Evolutionary conservation across 2,113 vertebrate genomes (phyloP).

Genomic region (Azemiops feae): DNA sequence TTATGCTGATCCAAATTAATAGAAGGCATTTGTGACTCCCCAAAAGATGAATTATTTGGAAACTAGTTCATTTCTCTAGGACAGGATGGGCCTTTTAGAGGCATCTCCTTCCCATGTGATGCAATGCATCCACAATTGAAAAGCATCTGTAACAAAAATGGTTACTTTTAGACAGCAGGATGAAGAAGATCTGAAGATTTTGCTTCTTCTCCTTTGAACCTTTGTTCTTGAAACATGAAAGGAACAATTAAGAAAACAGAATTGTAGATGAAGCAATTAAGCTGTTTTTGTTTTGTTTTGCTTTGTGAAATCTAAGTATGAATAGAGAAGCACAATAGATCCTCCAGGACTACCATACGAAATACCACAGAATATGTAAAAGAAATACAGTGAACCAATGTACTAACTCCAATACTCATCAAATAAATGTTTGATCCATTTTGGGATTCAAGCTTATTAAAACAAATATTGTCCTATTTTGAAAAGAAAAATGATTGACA

Average conservation of each 20-base stretch:
- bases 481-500: background rate
- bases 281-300: background rate
- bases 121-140: background rate
- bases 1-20: background rate
- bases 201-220: conserved; percentile 20
- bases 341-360: conserved; percentile 10
- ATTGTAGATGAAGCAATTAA: conserved; percentile 40
- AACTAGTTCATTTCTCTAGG: background rate
- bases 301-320: conserved; percentile 24
- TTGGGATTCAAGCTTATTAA: conserved; percentile 18
- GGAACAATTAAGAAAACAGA: conserved; percentile 28
- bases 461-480: conserved; percentile 4
- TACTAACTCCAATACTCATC: background rate
- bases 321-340: conserved; percentile 20
- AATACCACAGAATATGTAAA: conserved; percentile 14
- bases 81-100: background rate
- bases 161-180: conserved; percentile 6
- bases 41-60: background rate
- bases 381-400: background rate
- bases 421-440: conserved; percentile 17
- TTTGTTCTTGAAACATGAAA: conserved; percentile 40
- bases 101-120: background rate
- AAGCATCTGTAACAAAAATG: background rate
- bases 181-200: conserved; percentile 4
- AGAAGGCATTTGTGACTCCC: background rate